Conservation (phyloP, 1,140 invertebrate genomes). For the Saccostrea cuccullata region DNA sequence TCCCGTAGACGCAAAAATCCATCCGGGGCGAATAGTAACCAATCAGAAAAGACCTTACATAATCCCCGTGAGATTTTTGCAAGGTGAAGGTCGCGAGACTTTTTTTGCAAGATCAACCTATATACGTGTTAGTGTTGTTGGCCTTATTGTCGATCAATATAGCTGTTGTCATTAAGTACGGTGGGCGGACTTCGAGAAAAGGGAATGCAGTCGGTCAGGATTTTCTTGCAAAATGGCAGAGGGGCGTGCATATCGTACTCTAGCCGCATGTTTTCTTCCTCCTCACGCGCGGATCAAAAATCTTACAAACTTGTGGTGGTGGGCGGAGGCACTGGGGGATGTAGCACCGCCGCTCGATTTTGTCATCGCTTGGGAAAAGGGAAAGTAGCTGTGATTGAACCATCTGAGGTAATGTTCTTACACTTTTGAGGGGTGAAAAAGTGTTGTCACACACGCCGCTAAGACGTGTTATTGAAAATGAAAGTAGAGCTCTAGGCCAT, state of each 20-base stretch:
- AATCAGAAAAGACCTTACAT: neutral
- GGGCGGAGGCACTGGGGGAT: slow-evolving; percentile 96
- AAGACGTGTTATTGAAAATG: neutral
- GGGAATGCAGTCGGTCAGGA: neutral
- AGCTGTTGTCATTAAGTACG: neutral
- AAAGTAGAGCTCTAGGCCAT: neutral
- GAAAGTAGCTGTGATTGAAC: slow-evolving; percentile 91
- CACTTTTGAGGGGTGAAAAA: neutral
- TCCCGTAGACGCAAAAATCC: neutral
- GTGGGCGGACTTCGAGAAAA: neutral
- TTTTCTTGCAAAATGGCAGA: slow-evolving; percentile 1
- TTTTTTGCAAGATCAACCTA: neutral
- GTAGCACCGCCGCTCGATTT: slow-evolving; percentile 92
- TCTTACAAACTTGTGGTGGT: slow-evolving; percentile 91
- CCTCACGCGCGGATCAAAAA: neutral
- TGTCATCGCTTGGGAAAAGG: slow-evolving; percentile 84
- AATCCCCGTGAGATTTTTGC: neutral
- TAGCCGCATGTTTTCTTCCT: slow-evolving; percentile 34
- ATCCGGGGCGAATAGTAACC: neutral
- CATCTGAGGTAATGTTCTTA: slow-evolving; percentile 82
- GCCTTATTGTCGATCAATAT: neutral
- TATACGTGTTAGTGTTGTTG: neutral
- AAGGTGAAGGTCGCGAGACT: neutral
- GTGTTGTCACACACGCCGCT: neutral
- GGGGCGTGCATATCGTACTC: neutral